Conservation (phyloP, 2,888 invertebrate genomes). For the Pachliopta kotzebuea region DNA sequence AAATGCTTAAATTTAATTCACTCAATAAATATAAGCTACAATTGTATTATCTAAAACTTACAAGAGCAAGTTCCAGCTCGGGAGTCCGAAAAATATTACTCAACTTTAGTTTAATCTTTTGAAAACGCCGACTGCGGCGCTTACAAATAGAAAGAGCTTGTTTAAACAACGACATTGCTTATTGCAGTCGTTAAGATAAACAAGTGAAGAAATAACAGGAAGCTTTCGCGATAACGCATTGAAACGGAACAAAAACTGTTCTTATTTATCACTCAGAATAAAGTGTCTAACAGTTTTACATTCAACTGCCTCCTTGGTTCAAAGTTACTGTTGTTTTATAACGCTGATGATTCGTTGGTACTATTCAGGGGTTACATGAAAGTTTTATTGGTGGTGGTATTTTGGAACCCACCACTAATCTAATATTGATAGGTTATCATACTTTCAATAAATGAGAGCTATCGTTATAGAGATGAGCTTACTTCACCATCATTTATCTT, state of each 20-base stretch:
- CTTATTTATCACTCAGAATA: background rate
- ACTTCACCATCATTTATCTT: too few relatives aligned
- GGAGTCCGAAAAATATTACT: conserved; percentile 26
- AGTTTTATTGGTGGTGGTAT: too few relatives aligned
- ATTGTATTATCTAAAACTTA: background rate
- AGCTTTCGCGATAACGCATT: conserved; percentile 2
- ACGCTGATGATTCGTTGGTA: too few relatives aligned
- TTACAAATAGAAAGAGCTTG: conserved; percentile 24
- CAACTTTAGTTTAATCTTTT: conserved; percentile 28
- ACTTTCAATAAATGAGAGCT: too few relatives aligned
- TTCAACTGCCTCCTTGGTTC: too few relatives aligned
- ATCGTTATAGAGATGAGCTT: too few relatives aligned
- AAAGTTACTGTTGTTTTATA: too few relatives aligned
- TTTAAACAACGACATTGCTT: conserved; percentile 25
- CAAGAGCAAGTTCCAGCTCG: conserved; percentile 18
- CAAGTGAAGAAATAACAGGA: conserved; percentile 3
- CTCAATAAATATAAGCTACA: background rate
- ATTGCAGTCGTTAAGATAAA: conserved; percentile 26
- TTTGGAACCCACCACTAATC: too few relatives aligned
- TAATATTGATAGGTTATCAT: too few relatives aligned
- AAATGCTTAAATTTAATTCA: background rate
- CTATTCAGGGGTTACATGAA: too few relatives aligned
- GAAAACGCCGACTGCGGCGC: conserved; percentile 24
- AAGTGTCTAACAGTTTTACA: background rate
- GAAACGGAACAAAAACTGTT: conserved; percentile 1